Base-by-base conservation (phyloP, 2,888 invertebrate genomes). In the Tricholauxania praeusta region DNA sequence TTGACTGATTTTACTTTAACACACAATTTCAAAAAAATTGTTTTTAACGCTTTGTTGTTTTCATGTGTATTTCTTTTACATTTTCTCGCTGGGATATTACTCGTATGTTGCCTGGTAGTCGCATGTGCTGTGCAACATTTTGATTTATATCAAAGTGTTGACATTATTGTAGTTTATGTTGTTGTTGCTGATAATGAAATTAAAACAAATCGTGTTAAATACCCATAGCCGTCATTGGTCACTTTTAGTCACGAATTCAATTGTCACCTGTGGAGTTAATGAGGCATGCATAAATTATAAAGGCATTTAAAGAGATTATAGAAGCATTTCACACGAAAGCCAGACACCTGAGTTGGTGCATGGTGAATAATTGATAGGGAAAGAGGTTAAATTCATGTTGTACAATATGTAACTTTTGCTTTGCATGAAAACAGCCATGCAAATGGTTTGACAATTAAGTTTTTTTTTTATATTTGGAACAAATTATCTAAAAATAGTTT, bases 131-230 rank as follows among this genome's bases (percentile, higher is more conserved):
- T 53, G 52, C 63, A 51, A 63, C 53, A 63, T 51, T 70, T 53
- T 63, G 63, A 70, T 70, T 68, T 59, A 59, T 57, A 68, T 68
- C 64, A 51, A 59, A 28, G 49, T 59, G 59, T 48, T 32, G 70
- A 51, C 60, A 28, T 60, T 70, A 39, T 52, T 51, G 49, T 51
- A 48, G 47, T 28, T 28, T 28, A 63, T 22, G 49, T 49, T 64
- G 49, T 64, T 49, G 70, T 52, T 62, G 70, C 39, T 70, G 39
- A 63, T 70, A 70, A 70, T 62, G 62, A 48, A 70, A 63, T 70
- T 62, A 70, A 70, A 70, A 63, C 52, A 63, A 70, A 63, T 63
- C 63, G 62, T 12, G 70, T 51, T 52, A 63, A 70, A 62, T 52
- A 47, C 22, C 39, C 39, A 39, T 10, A 39, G 39, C 39, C 39